Percentiles rank a stretch among this genome's conserved stretches.
phyloP scores from a whole-genome alignment of 1,140 invertebrate species.

The Formica exsecta region DNA sequence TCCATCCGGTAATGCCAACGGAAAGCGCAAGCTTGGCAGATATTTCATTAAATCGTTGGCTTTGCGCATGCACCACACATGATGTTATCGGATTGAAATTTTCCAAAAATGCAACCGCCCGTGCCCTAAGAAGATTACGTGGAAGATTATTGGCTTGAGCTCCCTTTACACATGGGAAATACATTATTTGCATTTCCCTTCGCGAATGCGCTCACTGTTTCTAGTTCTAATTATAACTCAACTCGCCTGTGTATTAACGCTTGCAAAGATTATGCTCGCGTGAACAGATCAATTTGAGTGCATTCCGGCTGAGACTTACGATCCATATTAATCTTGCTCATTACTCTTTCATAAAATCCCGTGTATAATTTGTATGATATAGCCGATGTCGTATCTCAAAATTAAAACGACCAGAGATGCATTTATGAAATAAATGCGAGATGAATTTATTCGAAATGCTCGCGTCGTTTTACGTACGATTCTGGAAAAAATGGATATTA shows the following conservation, averaged over 20 bases:
- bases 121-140: constrained; percentile 44
- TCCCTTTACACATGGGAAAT: constrained; percentile 61
- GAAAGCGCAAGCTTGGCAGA: neutral
- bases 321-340: constrained; percentile 27
- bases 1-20: constrained; percentile 2
- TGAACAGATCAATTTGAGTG: constrained; percentile 6
- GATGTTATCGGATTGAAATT: constrained; percentile 9
- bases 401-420: neutral
- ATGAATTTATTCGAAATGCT: neutral
- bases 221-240: constrained; percentile 60
- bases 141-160: constrained; percentile 28
- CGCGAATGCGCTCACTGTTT: neutral
- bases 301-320: neutral
- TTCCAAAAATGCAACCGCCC: constrained; percentile 17
- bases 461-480: neutral
- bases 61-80: neutral
- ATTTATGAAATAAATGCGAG: neutral
- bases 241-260: constrained; percentile 62
- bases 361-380: neutral
- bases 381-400: neutral
- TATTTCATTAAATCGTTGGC: constrained; percentile 34
- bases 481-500: neutral
- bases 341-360: neutral
- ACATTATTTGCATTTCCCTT: neutral
- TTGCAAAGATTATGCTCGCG: constrained; percentile 38